Percentiles rank a stretch among this genome's conserved stretches.
Conservation (phyloP, 2,113 vertebrate species). For the Aythya baeri region DNA sequence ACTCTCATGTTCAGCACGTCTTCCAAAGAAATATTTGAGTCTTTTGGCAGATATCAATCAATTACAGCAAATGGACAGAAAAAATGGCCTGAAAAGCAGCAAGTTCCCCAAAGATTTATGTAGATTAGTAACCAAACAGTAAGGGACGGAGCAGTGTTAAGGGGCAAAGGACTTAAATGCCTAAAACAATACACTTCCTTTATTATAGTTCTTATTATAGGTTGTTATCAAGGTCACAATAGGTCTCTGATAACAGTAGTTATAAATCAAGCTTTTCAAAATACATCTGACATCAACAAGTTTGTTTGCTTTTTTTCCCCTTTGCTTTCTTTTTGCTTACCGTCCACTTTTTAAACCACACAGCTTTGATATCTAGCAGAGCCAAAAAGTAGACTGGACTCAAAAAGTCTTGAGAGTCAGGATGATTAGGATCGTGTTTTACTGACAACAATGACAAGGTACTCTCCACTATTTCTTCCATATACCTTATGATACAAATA, state of each 20-base stretch:
- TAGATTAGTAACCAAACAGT: background rate
- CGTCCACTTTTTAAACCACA: constrained; percentile 98
- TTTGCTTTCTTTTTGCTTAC: constrained; percentile 73
- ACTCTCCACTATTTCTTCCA: constrained; percentile 96
- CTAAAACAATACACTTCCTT: background rate
- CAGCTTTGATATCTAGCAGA: constrained; percentile 89
- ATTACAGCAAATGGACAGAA: background rate
- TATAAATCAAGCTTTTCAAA: background rate
- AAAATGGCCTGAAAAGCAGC: background rate
- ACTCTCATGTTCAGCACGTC: background rate
- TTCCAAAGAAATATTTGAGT: background rate
- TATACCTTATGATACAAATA: constrained; percentile 81
- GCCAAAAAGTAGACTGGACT: constrained; percentile 88
- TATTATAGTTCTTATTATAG: background rate
- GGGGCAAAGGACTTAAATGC: background rate
- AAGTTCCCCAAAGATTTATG: background rate
- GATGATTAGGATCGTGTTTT: constrained; percentile 69
- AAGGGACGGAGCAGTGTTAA: background rate
- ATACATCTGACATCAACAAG: background rate
- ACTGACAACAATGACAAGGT: constrained; percentile 89
- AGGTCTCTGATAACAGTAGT: background rate
- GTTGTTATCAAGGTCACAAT: background rate
- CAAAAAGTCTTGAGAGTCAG: constrained; percentile 75
- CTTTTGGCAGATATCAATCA: background rate
- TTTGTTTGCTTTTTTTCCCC: background rate